These are phyloP conservation scores for Cataglyphis albicans DNA, from an alignment of 2,888 invertebrate genomes.

Conservation along the genomic window DNA sequence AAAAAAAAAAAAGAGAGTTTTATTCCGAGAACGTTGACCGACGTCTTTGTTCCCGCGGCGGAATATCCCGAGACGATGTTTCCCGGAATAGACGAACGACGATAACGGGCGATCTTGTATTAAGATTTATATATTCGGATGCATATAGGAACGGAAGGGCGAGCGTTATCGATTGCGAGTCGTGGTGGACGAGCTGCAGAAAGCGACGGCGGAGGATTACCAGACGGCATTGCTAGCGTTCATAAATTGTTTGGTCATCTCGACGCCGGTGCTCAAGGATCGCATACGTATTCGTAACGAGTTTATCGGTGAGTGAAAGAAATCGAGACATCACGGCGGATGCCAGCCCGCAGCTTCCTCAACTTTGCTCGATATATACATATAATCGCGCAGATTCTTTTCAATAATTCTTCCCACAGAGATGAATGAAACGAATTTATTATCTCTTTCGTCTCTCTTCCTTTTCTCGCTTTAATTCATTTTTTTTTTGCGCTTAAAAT, in stretches of 20 bases:
- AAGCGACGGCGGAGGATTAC: conserved; percentile 93
- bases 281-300: conserved; percentile 96
- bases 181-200: conserved; percentile 95
- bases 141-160: conserved; percentile 91
- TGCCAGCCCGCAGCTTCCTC: conserved; percentile 29
- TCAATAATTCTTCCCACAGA: not conserved
- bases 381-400: not conserved
- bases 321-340: not conserved
- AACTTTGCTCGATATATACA: conserved; percentile 15
- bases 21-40: not conserved
- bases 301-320: conserved; percentile 92
- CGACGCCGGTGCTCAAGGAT: conserved; percentile 94
- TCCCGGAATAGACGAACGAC: not conserved
- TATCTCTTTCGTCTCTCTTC: not conserved
- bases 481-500: not conserved
- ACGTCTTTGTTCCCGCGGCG: not conserved
- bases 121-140: conserved; percentile 59
- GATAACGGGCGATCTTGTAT: conserved; percentile 7
- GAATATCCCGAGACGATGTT: conserved; percentile 27
- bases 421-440: not conserved
- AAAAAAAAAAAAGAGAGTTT: not conserved
- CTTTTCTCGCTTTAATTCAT: not conserved
- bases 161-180: conserved; percentile 96
- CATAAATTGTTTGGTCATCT: conserved; percentile 98
- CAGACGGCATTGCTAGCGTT: conserved; percentile 97